These are phyloP conservation scores for Cheilosia soror DNA, from an alignment of 2,888 invertebrate genomes.

Conservation along the genomic window DNA sequence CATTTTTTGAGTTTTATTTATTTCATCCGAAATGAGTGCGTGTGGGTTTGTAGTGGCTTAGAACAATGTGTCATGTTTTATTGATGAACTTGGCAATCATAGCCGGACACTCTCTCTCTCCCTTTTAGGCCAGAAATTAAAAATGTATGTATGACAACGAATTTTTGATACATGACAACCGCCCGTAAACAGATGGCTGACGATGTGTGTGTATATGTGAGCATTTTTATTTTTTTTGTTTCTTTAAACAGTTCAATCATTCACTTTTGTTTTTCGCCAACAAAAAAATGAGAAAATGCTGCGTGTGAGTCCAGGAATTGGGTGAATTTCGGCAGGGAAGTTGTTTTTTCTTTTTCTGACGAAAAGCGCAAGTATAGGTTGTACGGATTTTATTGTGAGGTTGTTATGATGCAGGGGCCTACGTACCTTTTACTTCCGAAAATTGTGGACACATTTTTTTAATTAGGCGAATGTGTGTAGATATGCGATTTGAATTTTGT, in stretches of 20 bases:
- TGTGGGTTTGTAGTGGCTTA: slow-evolving; percentile 39
- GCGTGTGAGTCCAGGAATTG: slow-evolving; percentile 83
- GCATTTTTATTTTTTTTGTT: background rate
- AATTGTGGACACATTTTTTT: slow-evolving; percentile 32
- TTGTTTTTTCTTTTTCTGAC: background rate
- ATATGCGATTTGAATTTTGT: background rate
- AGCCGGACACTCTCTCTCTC: slow-evolving; percentile 37
- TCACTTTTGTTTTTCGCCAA: slow-evolving; percentile 24
- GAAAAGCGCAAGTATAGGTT: background rate
- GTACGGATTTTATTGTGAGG: background rate
- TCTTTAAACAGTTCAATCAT: slow-evolving; percentile 33
- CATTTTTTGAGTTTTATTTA: slow-evolving; percentile 37
- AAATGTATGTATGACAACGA: slow-evolving; percentile 62
- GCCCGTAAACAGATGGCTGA: slow-evolving; percentile 45
- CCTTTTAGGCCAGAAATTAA: slow-evolving; percentile 47
- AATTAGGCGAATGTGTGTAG: background rate
- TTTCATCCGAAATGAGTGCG: slow-evolving; percentile 32
- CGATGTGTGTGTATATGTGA: background rate
- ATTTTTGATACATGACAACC: slow-evolving; percentile 60
- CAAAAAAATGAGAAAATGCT: slow-evolving; percentile 25
- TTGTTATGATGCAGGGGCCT: background rate
- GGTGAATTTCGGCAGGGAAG: slow-evolving; percentile 79
- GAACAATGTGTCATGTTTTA: slow-evolving; percentile 76
- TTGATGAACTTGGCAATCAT: slow-evolving; percentile 74
- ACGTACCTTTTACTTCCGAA: background rate